These are phyloP conservation scores for Melopsittacus undulatus DNA, from an alignment of 2,797 vertebrate species.

Conservation along the genomic window DNA sequence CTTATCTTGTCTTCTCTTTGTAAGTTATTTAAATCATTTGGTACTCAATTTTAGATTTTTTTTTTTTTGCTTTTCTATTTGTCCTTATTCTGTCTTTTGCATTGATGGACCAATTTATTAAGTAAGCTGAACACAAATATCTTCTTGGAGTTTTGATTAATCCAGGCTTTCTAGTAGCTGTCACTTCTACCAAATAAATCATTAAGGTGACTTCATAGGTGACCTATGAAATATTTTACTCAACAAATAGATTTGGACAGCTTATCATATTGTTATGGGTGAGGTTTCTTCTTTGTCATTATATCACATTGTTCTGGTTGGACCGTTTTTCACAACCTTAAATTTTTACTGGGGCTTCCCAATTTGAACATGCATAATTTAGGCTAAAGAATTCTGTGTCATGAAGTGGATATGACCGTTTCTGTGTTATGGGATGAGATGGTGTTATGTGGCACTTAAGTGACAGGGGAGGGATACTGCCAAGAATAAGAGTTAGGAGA, in stretches of 20 bases:
- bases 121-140: neutral
- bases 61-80: neutral
- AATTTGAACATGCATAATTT: neutral
- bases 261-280: neutral
- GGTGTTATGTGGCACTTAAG: neutral
- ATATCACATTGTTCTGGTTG: neutral
- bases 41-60: neutral
- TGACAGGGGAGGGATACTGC: neutral
- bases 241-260: neutral
- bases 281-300: neutral
- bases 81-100: neutral
- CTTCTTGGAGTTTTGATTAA: neutral
- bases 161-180: neutral
- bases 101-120: neutral
- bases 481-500: neutral
- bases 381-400: neutral
- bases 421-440: neutral
- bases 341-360: neutral
- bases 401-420: neutral
- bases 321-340: neutral
- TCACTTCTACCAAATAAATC: neutral
- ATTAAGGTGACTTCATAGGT: neutral
- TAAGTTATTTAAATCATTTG: neutral
- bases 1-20: neutral
- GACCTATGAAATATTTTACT: neutral